phyloP scores from a whole-genome alignment of 2,888 invertebrate species.

The Cataglyphis livida region DNA sequence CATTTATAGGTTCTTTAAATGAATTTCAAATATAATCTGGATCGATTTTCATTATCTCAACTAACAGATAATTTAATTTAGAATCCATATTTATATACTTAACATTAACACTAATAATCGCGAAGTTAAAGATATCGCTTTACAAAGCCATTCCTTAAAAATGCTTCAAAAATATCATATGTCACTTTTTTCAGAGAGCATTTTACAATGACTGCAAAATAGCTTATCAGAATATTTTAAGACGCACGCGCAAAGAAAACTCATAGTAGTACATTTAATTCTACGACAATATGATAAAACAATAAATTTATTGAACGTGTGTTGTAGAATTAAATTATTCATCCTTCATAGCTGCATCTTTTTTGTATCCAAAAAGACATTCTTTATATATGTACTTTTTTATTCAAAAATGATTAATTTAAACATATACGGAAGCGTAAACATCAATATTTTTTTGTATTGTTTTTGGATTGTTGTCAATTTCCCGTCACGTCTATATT shows the following conservation, averaged over 20 bases:
- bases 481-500: not conserved
- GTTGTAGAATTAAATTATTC: not conserved
- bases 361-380: not conserved
- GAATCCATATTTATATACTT: constrained; percentile 13
- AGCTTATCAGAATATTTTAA: constrained; percentile 10
- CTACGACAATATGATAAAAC: not conserved
- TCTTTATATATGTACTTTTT: not conserved
- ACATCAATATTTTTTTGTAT: constrained; percentile 4
- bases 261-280: not conserved
- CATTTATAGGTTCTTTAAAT: constrained; percentile 36
- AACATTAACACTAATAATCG: not conserved
- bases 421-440: not conserved
- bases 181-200: not conserved
- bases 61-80: constrained; percentile 12
- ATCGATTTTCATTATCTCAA: not conserved
- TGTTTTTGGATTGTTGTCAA: not conserved
- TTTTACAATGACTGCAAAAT: constrained; percentile 37
- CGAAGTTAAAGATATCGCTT: not conserved
- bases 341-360: not conserved
- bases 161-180: not conserved
- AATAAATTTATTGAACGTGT: not conserved
- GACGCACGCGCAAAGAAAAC: constrained; percentile 6
- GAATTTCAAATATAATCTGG: constrained; percentile 4
- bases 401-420: not conserved
- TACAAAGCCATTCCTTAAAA: constrained; percentile 19